A percentile compares a stretch with the other conserved stretches of the same genome.
These are phyloP conservation scores for Oryzaephilus surinamensis DNA, from an alignment of 1,140 invertebrate genomes.

Conservation along the genomic window DNA sequence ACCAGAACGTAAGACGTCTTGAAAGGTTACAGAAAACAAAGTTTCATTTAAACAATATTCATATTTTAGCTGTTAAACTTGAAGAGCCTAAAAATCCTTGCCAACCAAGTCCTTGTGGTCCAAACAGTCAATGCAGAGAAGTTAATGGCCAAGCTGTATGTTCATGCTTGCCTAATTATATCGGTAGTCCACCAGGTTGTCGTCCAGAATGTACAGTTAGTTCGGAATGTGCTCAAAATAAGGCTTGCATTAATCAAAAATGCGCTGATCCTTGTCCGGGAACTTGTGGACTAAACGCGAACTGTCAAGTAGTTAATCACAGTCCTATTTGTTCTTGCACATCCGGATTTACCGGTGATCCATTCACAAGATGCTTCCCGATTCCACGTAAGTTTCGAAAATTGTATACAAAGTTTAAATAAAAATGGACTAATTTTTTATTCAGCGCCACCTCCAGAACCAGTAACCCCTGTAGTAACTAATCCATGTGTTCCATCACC, in stretches of 20 bases:
- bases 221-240: constrained; percentile 49
- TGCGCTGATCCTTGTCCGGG: constrained; percentile 58
- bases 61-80: constrained; percentile 17
- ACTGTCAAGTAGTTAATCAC: constrained; percentile 53
- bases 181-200: constrained; percentile 48
- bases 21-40: constrained; percentile 1
- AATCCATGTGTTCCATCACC: constrained; percentile 66
- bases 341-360: constrained; percentile 47
- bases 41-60: background rate
- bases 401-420: background rate
- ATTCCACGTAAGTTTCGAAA: constrained; percentile 41
- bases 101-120: constrained; percentile 46
- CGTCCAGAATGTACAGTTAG: constrained; percentile 46
- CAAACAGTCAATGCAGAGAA: constrained; percentile 51
- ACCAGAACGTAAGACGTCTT: constrained; percentile 45
- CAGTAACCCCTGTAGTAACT: constrained; percentile 13
- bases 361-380: constrained; percentile 47
- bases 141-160: constrained; percentile 57
- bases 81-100: constrained; percentile 37
- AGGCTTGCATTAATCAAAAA: constrained; percentile 58
- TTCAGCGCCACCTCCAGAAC: constrained; percentile 22
- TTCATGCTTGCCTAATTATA: constrained; percentile 47
- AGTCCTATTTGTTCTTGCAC: constrained; percentile 49
- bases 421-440: background rate
- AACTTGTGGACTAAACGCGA: constrained; percentile 51